phyloP scores from a whole-genome alignment of 2,888 invertebrate genomes.

The Chelonus formosanus region DNA sequence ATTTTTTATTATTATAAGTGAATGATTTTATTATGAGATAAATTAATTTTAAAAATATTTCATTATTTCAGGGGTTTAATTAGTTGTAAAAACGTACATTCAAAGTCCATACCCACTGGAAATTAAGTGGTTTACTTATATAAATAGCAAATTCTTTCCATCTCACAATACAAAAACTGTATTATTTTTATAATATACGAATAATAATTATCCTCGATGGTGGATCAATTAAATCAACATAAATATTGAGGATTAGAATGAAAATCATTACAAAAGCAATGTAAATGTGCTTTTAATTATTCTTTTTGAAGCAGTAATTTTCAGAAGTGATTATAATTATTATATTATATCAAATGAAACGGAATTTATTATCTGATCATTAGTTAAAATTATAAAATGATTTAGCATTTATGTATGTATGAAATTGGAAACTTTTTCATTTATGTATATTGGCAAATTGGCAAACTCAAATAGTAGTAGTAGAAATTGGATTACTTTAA shows the following conservation, averaged over 20 bases:
- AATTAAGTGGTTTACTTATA: conserved; percentile 38
- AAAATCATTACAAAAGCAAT: conserved; percentile 16
- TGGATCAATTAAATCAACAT: conserved; percentile 3
- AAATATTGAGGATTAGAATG: conserved; percentile 4
- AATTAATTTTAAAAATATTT: background rate
- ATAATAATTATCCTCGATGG: conserved; percentile 33
- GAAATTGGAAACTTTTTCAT: no score
- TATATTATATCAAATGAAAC: no score
- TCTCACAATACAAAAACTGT: conserved; percentile 52
- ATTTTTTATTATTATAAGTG: no score
- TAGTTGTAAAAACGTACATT: conserved; percentile 50
- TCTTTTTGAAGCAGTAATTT: background rate
- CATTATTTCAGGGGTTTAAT: conserved; percentile 49
- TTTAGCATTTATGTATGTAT: no score
- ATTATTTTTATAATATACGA: conserved; percentile 63
- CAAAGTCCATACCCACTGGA: no score
- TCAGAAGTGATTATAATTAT: no score
- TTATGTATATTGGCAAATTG: no score
- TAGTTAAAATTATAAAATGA: no score
- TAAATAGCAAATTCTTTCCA: conserved; percentile 60
- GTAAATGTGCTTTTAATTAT: conserved; percentile 37
- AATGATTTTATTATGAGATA: no score
- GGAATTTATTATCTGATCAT: no score
- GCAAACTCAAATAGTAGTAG: no score
- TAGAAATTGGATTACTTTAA: no score